phyloP scores from a whole-genome alignment of 2,113 vertebrate genomes.

The Eublepharis macularius region DNA sequence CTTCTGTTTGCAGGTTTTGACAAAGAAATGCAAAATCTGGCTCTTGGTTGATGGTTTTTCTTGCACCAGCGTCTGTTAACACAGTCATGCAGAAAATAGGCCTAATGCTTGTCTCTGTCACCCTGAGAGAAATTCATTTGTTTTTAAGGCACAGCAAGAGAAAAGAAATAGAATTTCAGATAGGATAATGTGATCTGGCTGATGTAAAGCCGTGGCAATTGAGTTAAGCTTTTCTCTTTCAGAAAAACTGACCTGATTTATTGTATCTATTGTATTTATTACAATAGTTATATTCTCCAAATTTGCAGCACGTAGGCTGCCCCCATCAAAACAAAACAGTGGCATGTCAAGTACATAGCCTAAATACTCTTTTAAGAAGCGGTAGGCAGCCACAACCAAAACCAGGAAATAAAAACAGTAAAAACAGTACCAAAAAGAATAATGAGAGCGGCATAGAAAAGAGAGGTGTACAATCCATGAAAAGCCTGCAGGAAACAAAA shows the following conservation, averaged over 20 bases:
- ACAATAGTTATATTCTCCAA: too few species aligned
- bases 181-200: background rate
- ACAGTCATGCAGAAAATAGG: constrained; percentile 27
- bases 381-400: too few species aligned
- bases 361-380: too few species aligned
- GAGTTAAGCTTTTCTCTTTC: background rate
- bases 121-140: constrained; percentile 1
- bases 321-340: too few species aligned
- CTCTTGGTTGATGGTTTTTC: constrained; percentile 37
- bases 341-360: too few species aligned
- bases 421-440: too few species aligned
- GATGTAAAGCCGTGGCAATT: background rate
- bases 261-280: background rate
- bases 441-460: too few species aligned
- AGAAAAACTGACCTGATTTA: background rate
- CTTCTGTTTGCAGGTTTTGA: constrained; percentile 12
- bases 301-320: too few species aligned
- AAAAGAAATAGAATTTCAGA: constrained; percentile 26
- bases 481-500: too few species aligned
- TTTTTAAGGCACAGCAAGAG: background rate
- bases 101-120: constrained; percentile 25
- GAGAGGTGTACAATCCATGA: too few species aligned
- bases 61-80: constrained; percentile 9
- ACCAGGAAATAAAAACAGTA: too few species aligned
- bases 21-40: constrained; percentile 22